Evolutionary conservation across 2,797 vertebrate genomes (phyloP).

Genomic region (Muscicapa comitata): DNA sequence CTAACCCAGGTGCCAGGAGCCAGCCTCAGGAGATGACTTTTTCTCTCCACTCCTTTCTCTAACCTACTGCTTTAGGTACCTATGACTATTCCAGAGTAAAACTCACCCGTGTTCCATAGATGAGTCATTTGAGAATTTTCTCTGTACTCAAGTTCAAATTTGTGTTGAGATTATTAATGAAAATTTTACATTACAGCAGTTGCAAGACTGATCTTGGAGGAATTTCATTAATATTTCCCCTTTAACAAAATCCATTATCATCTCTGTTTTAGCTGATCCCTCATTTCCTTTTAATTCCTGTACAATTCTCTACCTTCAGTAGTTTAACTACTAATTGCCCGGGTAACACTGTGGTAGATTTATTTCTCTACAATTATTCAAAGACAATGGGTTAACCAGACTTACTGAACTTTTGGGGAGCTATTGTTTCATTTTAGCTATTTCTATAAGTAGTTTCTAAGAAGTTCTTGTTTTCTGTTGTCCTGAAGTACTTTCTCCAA

Average conservation of each 20-base stretch:
- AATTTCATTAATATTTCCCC: neutral
- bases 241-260: slow-evolving; percentile 16
- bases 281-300: neutral
- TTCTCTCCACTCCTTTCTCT: neutral
- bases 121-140: neutral
- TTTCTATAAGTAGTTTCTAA: neutral
- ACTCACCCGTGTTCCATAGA: neutral
- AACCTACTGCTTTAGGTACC: neutral
- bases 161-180: neutral
- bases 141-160: neutral
- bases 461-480: neutral
- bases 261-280: neutral
- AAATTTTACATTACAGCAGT: neutral
- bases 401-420: neutral
- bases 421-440: neutral
- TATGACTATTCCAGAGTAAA: neutral
- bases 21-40: neutral
- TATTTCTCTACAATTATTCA: neutral
- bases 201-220: neutral
- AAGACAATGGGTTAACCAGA: neutral
- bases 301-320: neutral
- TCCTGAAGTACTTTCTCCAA: neutral
- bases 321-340: neutral
- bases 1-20: neutral
- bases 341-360: neutral